Evolutionary conservation across 2,888 invertebrate species (phyloP), one percentile per base, ranked within the genome.

Genomic region (Hydriomena furcata): DNA sequence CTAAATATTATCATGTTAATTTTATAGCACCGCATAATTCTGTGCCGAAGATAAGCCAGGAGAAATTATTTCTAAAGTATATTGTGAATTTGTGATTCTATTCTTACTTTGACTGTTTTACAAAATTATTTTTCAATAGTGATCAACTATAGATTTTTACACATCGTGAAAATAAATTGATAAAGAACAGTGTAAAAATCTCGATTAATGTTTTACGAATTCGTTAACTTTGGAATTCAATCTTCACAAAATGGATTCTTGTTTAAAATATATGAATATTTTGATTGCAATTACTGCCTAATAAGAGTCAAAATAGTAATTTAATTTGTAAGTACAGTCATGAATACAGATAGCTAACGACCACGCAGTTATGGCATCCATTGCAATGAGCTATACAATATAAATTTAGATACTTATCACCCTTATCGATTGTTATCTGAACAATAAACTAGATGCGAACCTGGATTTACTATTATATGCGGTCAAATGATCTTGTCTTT

Each of bases 401-500:
- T 46, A n/a, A n/a, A n/a, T n/a, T n/a, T n/a, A n/a, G 23, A 51
- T 47, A 40, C 36, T 31, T 36, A 54, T 44, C 46, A 51, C 41
- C 48, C 42, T 42, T 43, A 47, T 51, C 45, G 53, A 58, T 53
- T 34, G 47, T 55, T 47, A 68, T 62, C 61, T 50, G 7, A 48
- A 62, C 60, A 60, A 64, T 61, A 68, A 65, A 63, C 57, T 36
- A 46, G 51, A 70, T 60, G 63, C 63, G 55, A 67, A 61, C 47
- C 17, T 31, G 36, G 58, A 65, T 44, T 60, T 63, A 65, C 63
- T 63, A 65, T 54, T 55, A 44, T 67, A 50, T 37, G 17, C 52
- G 55, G 68, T 65, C 57, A 60, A 61, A 55, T 57, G 68, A 71
- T 68, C 52, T 60, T 63, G 65, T 69, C 63, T 58, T 60, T 61